Base-by-base conservation (phyloP, 2,888 invertebrate species). In the Chrysina gloriosa region DNA sequence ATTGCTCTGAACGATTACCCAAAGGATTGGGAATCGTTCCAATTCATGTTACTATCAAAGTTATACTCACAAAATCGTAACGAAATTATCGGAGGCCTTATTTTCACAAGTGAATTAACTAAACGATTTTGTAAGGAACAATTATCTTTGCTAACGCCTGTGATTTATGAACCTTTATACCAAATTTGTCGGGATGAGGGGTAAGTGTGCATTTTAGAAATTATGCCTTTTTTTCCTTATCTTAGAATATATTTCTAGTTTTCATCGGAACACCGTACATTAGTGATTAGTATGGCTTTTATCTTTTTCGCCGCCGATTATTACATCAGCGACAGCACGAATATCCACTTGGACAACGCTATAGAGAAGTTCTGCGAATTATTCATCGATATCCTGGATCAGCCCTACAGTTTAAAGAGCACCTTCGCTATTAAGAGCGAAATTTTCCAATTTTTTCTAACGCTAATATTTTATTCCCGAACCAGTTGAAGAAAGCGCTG, bases 1-100 rank as follows among this genome's bases (percentile, higher is more conserved):
- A 73, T 73, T 9, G 72, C 69, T 1, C 48, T 42, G 6, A 63
- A 58, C 36, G 73, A 73, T 52, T 73, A 67, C 66, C 71, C 73
- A 11, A 29, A 68, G 14, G 48, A 63, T 50, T 72, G 72, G 72
- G 64, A 64, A 7, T 65, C 68, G 3, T 67, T 73, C 58, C 45
- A 63, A 34, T 61, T 52, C 14, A 52, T 64, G 14, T 61, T 69
- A 31, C 27, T 67, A 5, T 67, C 67, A 3, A 71, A 71, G 47
- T 47, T 71, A 47, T 50, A 64, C 21, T 63, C 67, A 16, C 63
- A 52, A 23, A 68, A 61, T 63, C 52, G 54, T 58, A 66, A 61
- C 34, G 65, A 67, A 25, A 69, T 71, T 39, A 23, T 52, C 11
- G 73, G 73, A 45, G 63, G 66, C 25, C 64, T 73, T 64, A 48